Evolutionary conservation across 2,113 vertebrate genomes (phyloP), one percentile per base, ranked within the genome.

Genomic region (Psammodynastes pulverulentus): DNA sequence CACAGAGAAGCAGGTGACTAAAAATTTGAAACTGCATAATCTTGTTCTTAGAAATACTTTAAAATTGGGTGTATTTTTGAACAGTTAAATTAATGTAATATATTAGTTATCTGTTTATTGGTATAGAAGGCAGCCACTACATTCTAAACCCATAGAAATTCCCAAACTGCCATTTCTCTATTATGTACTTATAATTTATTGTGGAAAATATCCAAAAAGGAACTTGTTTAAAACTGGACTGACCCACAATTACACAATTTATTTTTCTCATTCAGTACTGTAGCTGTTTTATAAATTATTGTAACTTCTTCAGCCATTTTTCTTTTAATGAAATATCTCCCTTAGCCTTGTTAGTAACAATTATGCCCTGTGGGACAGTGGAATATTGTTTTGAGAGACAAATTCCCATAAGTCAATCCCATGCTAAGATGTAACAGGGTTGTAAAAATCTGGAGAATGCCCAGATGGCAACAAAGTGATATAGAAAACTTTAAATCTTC

Each of bases 1-100:
- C 94, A 92, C 62, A 95, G 86, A 29, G 90, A 48, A 84, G 56
- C 92, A 95, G 93, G 89, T 90, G 90, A 79, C 89, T 39, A 5
- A 96, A 89, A 87, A 84, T 87, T 86, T 89, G 89, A 15, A 89
- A 91, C 93, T 93, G 88, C 24, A 51, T 48, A n/a, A 67, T 90
- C 93, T 48, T 92, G 10, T 34, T 92, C 52, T 19, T 19, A 84
- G 2, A 43, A 89, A 49, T 89, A 94, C 88, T 86, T 90, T 84
- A 54, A 93, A 91, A 86, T 94, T 2, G 45, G 56, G 92, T 92
- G 45, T 87, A 49, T 49, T 90, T 94, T 92, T 23, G 90, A 58
- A 6, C 19, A 87, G 7, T 24, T 86, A 92, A 94, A 96, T 54
- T 67, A 53, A 51, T 3, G 88, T 10, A 39, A 45, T 86, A 90